Evolutionary conservation across 2,888 invertebrate species (phyloP).

Genomic region (Phengaris alcon): DNA sequence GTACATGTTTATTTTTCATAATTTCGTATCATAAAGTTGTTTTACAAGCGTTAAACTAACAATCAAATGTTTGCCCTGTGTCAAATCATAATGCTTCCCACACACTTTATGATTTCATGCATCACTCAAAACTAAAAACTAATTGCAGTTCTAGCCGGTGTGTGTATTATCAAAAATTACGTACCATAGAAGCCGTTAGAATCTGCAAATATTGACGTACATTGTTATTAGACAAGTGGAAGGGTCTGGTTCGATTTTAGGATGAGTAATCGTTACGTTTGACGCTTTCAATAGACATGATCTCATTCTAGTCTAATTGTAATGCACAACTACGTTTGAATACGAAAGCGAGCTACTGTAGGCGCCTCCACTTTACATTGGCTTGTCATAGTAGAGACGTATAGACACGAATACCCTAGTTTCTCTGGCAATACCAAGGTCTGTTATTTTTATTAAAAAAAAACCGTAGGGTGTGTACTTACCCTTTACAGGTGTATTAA

Average conservation of each 20-base stretch:
- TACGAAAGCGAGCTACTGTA: slow-evolving; percentile 7
- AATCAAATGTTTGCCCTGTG: background rate
- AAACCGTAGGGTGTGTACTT: background rate
- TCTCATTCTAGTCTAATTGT: slow-evolving; percentile 35
- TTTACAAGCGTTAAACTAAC: background rate
- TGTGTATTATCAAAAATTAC: slow-evolving; percentile 6
- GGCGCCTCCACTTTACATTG: slow-evolving; percentile 14
- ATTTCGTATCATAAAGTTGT: background rate
- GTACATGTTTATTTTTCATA: too few species aligned
- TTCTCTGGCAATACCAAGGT: background rate
- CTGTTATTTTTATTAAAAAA: background rate
- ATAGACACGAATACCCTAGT: background rate
- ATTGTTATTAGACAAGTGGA: slow-evolving; percentile 37
- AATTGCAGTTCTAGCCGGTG: background rate
- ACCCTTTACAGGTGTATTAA: background rate
- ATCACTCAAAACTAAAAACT: slow-evolving; percentile 15
- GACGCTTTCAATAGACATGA: slow-evolving; percentile 34
- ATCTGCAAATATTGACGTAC: slow-evolving; percentile 31
- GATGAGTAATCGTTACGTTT: slow-evolving; percentile 36
- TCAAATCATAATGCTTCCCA: slow-evolving; percentile 1
- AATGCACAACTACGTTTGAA: slow-evolving; percentile 24
- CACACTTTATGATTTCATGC: slow-evolving; percentile 5
- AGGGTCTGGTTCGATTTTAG: slow-evolving; percentile 37
- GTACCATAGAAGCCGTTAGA: background rate
- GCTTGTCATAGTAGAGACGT: background rate